Conservation (phyloP, 2,888 invertebrate species). For the Teleiodes luculella region DNA sequence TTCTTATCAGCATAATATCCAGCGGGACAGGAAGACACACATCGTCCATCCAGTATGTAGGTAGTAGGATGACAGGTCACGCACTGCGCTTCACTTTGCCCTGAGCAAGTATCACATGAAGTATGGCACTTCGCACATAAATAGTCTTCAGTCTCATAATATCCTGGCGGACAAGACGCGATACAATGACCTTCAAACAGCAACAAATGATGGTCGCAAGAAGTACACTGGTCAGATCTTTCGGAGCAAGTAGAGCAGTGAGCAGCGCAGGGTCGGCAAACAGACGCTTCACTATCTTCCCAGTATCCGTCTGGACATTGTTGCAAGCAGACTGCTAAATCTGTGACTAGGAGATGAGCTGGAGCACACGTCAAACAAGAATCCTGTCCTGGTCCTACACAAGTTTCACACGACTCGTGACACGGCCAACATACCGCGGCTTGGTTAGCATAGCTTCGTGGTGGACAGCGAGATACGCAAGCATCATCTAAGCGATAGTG, state of each 20-base stretch:
- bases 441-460: conserved; percentile 89
- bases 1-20: conserved; percentile 88
- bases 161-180: conserved; percentile 88
- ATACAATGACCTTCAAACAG: conserved; percentile 89
- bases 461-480: conserved; percentile 91
- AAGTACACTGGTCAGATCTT: conserved; percentile 89
- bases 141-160: conserved; percentile 92
- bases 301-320: conserved; percentile 94
- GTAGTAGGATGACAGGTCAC: conserved; percentile 87
- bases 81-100: conserved; percentile 87
- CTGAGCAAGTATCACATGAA: conserved; percentile 89
- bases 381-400: conserved; percentile 91
- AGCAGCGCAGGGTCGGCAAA: conserved; percentile 90
- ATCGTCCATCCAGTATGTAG: conserved; percentile 85
- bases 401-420: conserved; percentile 93
- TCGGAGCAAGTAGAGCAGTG: conserved; percentile 92
- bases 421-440: conserved; percentile 91
- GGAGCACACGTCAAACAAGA: conserved; percentile 91
- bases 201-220: conserved; percentile 92
- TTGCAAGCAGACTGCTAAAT: conserved; percentile 91
- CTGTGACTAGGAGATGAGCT: conserved; percentile 89
- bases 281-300: conserved; percentile 85
- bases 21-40: conserved; percentile 84
- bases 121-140: conserved; percentile 89
- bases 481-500: conserved; percentile 89